Percentiles rank a stretch among this genome's conserved stretches.
phyloP scores from a whole-genome alignment of 2,888 invertebrate species.

The Xiphydria camelus region DNA sequence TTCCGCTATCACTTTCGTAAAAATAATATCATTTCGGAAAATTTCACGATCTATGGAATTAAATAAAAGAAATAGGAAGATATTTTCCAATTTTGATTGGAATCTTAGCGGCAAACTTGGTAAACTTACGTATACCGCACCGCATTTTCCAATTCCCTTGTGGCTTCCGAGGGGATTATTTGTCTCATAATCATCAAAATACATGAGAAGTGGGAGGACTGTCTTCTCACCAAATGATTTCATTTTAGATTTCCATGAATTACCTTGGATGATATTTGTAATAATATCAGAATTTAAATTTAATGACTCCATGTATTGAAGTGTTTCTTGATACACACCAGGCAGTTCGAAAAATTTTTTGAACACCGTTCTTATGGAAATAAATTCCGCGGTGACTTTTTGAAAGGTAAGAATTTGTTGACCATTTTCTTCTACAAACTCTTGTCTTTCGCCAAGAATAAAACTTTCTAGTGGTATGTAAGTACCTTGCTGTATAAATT shows the following conservation, averaged over 20 bases:
- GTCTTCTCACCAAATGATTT: conserved; percentile 11
- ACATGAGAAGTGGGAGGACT: conserved; percentile 19
- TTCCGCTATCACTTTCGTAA: conserved; percentile 18
- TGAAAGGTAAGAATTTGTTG: conserved; percentile 2
- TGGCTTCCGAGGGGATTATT: conserved; percentile 24
- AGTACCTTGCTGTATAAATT: conserved; percentile 14
- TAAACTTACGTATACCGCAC: conserved; percentile 18
- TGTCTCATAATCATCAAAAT: conserved; percentile 25
- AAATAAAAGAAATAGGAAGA: conserved; percentile 21
- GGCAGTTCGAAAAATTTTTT: conserved; percentile 26
- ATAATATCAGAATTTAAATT: conserved; percentile 12
- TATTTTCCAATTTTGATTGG: conserved; percentile 20
- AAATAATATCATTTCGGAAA: conserved; percentile 17
- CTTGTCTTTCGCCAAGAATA: conserved; percentile 15
- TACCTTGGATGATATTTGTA: conserved; percentile 23
- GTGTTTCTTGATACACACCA: conserved; percentile 19
- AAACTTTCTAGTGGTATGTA: conserved; percentile 18
- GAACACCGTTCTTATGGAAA: conserved; percentile 24
- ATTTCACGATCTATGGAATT: conserved; percentile 15
- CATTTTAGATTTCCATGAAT: no score
- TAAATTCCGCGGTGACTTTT: conserved; percentile 26
- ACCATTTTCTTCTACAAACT: conserved; percentile 9
- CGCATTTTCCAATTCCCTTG: conserved; percentile 20
- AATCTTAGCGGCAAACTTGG: conserved; percentile 19
- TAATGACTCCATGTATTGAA: conserved; percentile 17